Evolutionary conservation across 30 jellyfish, hydroid and myxozoan species (phyloP).

Genomic region (Mastigias papua): DNA sequence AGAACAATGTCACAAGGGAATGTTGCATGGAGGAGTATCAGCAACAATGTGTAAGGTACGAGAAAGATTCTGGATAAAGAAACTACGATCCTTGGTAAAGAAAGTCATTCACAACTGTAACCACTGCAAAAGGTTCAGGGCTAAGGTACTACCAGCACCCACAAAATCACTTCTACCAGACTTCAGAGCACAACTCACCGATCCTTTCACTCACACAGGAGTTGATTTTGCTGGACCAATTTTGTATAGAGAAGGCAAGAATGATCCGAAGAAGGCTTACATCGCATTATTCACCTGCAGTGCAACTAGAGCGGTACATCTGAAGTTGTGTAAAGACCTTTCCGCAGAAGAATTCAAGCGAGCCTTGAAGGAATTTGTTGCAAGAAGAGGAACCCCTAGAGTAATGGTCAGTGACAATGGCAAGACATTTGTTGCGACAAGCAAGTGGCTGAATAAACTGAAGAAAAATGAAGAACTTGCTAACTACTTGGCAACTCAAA

Average conservation of each 20-base stretch:
- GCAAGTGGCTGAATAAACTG: constrained; percentile 38
- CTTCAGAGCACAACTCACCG: constrained; percentile 28
- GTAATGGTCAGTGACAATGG: constrained; percentile 59
- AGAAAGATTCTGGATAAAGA: constrained; percentile 62
- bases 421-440: constrained; percentile 41
- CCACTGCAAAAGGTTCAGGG: constrained; percentile 45
- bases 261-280: constrained; percentile 17
- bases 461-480: constrained; percentile 40
- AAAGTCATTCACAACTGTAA: constrained; percentile 18
- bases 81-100: constrained; percentile 40
- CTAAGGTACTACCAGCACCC: constrained; percentile 34
- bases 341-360: constrained; percentile 59
- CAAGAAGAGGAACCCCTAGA: constrained; percentile 57
- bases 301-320: constrained; percentile 45
- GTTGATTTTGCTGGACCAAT: constrained; percentile 67
- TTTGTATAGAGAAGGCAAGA: constrained; percentile 4
- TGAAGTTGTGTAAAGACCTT: constrained; percentile 43
- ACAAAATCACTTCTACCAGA: constrained; percentile 3
- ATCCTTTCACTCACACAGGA: constrained; percentile 35
- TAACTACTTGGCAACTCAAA: constrained; percentile 42
- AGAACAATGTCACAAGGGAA: constrained; percentile 50
- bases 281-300: constrained; percentile 44
- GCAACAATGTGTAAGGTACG: constrained; percentile 50
- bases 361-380: constrained; percentile 35
- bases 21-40: constrained; percentile 75